Base-by-base conservation (phyloP, 2,888 invertebrate genomes). In the Aphrophora alni region DNA sequence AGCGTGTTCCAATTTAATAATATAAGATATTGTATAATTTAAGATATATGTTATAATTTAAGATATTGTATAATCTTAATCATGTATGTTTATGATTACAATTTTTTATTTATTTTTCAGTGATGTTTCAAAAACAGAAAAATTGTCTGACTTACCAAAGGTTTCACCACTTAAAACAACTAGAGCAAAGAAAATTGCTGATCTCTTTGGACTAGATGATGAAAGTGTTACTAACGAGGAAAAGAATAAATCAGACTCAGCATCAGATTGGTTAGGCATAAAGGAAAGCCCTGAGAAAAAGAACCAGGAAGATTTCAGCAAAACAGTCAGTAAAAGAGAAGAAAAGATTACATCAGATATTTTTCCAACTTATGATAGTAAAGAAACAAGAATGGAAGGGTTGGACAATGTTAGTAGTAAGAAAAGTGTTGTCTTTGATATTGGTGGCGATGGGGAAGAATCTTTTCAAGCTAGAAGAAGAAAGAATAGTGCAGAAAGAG, bases 201-300 rank as follows among this genome's bases (percentile, higher is more conserved):
- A 74, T 68, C 59, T 79, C 12, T 79, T 79, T 79, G 78, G 78
- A 14, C 68, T 79, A 17, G 74, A 79, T 68, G 68, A 79, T 17
- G 21, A n/a, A 21, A 44, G 12, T 44, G 33, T 33, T 59, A 26
- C 38, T 0, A 51, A 59, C 17, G 78, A 72, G 0, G 68, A 59
- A 21, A 74, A 79, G 38, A 68, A 78, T 1, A 78, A 72, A 14
- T 27, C 38, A 24, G 74, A 74, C n/a, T 17, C 68, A 17, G 78
- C 78, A 17, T 73, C 68, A 10, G 78, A 79, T 68, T 79, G 78
- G 78, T 38, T 79, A 2, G 78, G 78, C 0, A 79, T 79, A 7
- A 79, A 79, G 17, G 69, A 69, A 17, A 79, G 74, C n/a, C 78
- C 78, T 0, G 68, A 68, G 0, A 79, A 74, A 74, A 68, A 21